Conservation (phyloP, 2,113 vertebrate species). For the Podilymbus podiceps region DNA sequence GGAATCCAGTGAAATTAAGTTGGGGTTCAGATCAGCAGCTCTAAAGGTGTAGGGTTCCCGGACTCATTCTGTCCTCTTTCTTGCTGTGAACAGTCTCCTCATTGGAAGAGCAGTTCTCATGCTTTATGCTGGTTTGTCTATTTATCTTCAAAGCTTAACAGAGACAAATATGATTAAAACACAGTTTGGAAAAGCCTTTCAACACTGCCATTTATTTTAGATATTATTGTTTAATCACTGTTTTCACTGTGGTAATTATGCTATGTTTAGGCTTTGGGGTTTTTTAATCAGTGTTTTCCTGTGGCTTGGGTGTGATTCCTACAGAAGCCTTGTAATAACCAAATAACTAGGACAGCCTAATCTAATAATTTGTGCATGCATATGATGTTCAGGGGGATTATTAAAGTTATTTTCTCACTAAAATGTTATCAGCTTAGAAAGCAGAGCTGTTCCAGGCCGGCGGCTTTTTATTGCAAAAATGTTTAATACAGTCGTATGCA, state of each 20-base stretch:
- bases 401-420: conserved; percentile 62
- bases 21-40: conserved; percentile 17
- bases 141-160: conserved; percentile 62
- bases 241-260: conserved; percentile 54
- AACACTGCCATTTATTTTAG: conserved; percentile 61
- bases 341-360: conserved; percentile 53
- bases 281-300: conserved; percentile 43
- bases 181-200: conserved; percentile 52
- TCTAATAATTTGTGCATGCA: conserved; percentile 57
- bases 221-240: conserved; percentile 65
- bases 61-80: background rate
- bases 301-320: conserved; percentile 62
- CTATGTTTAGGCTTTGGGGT: conserved; percentile 35
- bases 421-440: conserved; percentile 57
- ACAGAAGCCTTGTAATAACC: conserved; percentile 44
- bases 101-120: conserved; percentile 14
- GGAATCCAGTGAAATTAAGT: background rate
- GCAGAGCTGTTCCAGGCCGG: background rate
- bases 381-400: conserved; percentile 52
- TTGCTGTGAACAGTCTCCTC: background rate
- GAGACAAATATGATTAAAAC: conserved; percentile 62
- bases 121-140: conserved; percentile 27
- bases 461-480: conserved; percentile 10
- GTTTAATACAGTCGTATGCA: background rate
- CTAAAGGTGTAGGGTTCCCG: background rate